Base-by-base conservation (phyloP, 2,888 invertebrate genomes). In the Leptopilina syphax region DNA sequence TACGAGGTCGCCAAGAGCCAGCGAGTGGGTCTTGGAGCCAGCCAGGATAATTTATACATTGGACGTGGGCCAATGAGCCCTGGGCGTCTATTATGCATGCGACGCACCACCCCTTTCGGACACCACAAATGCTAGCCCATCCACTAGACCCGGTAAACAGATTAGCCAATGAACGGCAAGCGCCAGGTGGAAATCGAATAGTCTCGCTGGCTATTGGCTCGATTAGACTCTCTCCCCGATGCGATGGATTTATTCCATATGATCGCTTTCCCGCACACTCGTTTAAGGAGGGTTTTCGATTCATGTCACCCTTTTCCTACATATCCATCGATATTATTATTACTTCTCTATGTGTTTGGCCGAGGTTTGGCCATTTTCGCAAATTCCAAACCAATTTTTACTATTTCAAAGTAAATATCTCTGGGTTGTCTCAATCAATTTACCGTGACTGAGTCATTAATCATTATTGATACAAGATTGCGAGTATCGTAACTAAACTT, bases 21-120 rank as follows among this genome's bases (percentile, higher is more conserved):
- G 80, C 78, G 80, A 81, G 80, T 80, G 24, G 73, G 57, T 73
- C 77, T 76, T 76, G 76, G 73, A 77, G 82, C 80, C 81, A 80
- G 66, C 80, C 77, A 81, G 80, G 82, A 85, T 86, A 85, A 86
- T 86, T 87, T 86, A 86, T 84, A 85, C 84, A 87, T 87, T 86
- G 86, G 85, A 83, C 80, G 81, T 81, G 84, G 77, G 84, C 85
- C 84, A 86, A 82, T 82, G 83, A 79, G 82, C 83, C 83, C 81
- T 66, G 67, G 78, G 82, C 85, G 80, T 83, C 82, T 80, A 81
- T 76, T 83, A 83, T 82, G 79, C 80, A 76, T 79, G 76, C 63
- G 73, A 80, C 66, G 70, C 47, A 73, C 70, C 80, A 60, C 77
- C 79, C 81, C 34, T 77, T 78, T 83, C 79, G 79, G 24, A 65